These are phyloP conservation scores for Lycophotia porphyrea DNA, from an alignment of 2,888 invertebrate genomes.

Conservation along the genomic window DNA sequence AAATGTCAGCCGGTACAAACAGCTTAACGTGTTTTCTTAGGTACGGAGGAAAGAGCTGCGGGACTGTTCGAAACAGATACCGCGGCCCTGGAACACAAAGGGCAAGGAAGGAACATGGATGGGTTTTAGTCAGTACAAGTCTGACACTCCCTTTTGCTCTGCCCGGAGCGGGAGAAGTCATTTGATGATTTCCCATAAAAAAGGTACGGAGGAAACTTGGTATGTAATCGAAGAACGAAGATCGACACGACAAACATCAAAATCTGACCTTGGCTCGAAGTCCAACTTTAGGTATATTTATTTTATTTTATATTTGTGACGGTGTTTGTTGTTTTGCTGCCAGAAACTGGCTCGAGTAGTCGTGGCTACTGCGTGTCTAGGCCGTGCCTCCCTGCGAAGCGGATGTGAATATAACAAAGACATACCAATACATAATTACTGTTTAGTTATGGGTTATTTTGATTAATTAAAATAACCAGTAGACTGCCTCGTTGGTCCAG, in stretches of 20 bases:
- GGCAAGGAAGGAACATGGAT: too few species aligned
- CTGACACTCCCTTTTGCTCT: too few species aligned
- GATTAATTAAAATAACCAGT: neutral
- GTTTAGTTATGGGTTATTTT: neutral
- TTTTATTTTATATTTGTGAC: neutral
- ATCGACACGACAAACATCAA: neutral
- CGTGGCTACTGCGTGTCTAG: neutral
- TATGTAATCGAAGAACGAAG: neutral
- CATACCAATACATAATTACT: neutral
- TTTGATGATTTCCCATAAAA: too few species aligned
- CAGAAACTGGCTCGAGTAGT: neutral
- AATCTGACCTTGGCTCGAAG: neutral
- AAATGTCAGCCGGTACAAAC: neutral
- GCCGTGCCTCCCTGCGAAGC: slow-evolving; percentile 5
- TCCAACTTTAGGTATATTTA: neutral
- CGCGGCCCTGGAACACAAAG: too few species aligned
- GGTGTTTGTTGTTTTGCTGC: neutral
- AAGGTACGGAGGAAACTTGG: neutral
- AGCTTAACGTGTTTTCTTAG: neutral
- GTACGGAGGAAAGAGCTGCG: too few species aligned
- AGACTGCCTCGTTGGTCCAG: neutral
- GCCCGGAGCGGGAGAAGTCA: too few species aligned
- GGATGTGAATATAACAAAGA: slow-evolving; percentile 20
- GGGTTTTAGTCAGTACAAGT: too few species aligned
- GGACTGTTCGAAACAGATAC: too few species aligned